A percentile compares a stretch with the other conserved stretches of the same genome.
phyloP scores from a whole-genome alignment of 2,797 vertebrate genomes.

The Phrynocephalus vlangalii region DNA sequence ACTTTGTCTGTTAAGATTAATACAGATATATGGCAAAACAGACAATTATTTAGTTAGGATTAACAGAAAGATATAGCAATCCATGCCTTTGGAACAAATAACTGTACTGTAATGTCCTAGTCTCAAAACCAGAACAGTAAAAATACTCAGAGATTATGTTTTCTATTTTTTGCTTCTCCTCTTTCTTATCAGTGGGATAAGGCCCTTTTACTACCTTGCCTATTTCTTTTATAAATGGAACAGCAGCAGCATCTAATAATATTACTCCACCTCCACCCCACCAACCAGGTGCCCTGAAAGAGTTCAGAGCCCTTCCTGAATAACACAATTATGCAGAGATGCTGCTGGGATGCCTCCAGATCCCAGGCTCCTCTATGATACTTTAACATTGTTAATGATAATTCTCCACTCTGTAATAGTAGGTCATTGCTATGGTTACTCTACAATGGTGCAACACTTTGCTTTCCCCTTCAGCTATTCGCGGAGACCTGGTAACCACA shows the following conservation, averaged over 20 bases:
- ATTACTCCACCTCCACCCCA: slow-evolving; percentile 17
- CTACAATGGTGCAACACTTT: slow-evolving; percentile 84
- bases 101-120: not conserved
- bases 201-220: not conserved
- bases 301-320: slow-evolving; percentile 62
- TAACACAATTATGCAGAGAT: slow-evolving; percentile 71
- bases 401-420: slow-evolving; percentile 85
- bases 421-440: slow-evolving; percentile 88
- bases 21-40: not conserved
- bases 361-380: slow-evolving; percentile 77
- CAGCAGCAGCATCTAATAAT: slow-evolving; percentile 33
- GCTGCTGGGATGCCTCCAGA: slow-evolving; percentile 72
- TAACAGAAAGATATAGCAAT: not conserved
- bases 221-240: slow-evolving; percentile 36
- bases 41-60: not conserved
- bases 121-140: not conserved
- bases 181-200: not conserved
- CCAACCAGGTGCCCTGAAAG: slow-evolving; percentile 46
- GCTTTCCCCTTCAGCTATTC: slow-evolving; percentile 84
- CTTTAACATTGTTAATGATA: slow-evolving; percentile 85
- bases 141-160: not conserved
- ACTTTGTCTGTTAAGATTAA: not conserved
- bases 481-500: slow-evolving; percentile 81
- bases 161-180: not conserved
- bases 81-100: not conserved